Conservation (phyloP, 2,797 vertebrate species). For the Acanthurus lineatus region DNA sequence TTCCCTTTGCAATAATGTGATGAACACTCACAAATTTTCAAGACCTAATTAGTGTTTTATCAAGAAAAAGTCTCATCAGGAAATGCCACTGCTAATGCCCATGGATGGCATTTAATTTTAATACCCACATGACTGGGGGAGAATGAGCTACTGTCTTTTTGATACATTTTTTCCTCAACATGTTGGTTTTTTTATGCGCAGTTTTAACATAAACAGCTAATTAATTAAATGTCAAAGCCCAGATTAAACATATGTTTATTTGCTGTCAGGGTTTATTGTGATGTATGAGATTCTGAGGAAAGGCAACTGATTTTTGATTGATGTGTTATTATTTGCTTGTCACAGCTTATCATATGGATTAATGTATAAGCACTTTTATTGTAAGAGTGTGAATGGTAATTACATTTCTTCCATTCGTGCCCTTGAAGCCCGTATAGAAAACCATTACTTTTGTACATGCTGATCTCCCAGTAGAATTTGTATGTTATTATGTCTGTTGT, state of each 20-base stretch:
- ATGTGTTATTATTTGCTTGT: slow-evolving; percentile 39
- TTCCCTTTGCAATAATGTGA: background rate
- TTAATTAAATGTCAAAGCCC: slow-evolving; percentile 66
- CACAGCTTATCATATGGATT: slow-evolving; percentile 43
- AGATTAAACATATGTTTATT: slow-evolving; percentile 47
- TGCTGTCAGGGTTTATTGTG: slow-evolving; percentile 17
- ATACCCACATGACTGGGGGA: slow-evolving; percentile 40
- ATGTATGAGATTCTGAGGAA: slow-evolving; percentile 30
- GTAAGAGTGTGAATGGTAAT: slow-evolving; percentile 25
- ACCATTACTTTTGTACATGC: slow-evolving; percentile 19
- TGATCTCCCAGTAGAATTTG: slow-evolving; percentile 26
- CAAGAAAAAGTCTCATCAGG: slow-evolving; percentile 35
- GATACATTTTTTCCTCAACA: slow-evolving; percentile 47
- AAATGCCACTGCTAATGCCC: slow-evolving; percentile 48
- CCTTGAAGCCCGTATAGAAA: slow-evolving; percentile 47
- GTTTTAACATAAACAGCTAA: slow-evolving; percentile 41
- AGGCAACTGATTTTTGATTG: slow-evolving; percentile 39
- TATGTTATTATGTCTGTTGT: slow-evolving; percentile 58
- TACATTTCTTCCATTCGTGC: background rate
- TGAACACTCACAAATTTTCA: slow-evolving; percentile 12
- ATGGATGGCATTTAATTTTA: slow-evolving; percentile 55
- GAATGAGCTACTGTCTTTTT: slow-evolving; percentile 49
- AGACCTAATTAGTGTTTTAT: slow-evolving; percentile 47
- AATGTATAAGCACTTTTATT: slow-evolving; percentile 24
- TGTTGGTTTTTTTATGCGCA: slow-evolving; percentile 52